These are phyloP conservation scores for Calosoma granatense DNA, from an alignment of 1,140 invertebrate genomes.

Conservation along the genomic window DNA sequence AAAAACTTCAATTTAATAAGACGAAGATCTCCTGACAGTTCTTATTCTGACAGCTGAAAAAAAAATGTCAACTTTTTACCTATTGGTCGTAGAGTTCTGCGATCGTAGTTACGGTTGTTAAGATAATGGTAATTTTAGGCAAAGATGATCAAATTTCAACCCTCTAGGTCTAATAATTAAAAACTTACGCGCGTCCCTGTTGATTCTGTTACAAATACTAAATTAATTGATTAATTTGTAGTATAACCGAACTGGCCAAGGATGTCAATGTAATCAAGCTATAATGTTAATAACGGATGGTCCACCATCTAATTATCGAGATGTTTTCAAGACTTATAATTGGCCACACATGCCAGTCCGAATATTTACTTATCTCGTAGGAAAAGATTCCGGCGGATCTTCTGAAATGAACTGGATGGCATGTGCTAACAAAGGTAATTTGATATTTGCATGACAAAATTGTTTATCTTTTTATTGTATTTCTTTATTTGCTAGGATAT, in stretches of 20 bases:
- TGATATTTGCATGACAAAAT: slow-evolving; percentile 16
- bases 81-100: no score
- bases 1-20: no score
- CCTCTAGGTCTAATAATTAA: no score
- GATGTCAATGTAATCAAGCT: slow-evolving; percentile 93
- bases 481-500: slow-evolving; percentile 24
- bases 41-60: no score
- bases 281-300: slow-evolving; percentile 95
- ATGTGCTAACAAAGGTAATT: slow-evolving; percentile 95
- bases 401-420: slow-evolving; percentile 87
- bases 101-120: no score
- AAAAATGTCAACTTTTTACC: no score
- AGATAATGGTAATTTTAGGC: no score
- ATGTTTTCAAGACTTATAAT: slow-evolving; percentile 74
- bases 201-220: no score
- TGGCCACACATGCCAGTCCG: slow-evolving; percentile 83
- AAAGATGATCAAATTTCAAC: no score
- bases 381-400: slow-evolving; percentile 78
- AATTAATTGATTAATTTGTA: no score
- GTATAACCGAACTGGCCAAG: slow-evolving; percentile 70
- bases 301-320: slow-evolving; percentile 57
- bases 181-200: no score
- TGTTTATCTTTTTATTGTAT: slow-evolving; percentile 7
- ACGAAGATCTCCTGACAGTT: no score
- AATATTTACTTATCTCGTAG: slow-evolving; percentile 94